Base-by-base conservation (phyloP, 2,888 invertebrate genomes). In the Cheilosia vulpina region DNA sequence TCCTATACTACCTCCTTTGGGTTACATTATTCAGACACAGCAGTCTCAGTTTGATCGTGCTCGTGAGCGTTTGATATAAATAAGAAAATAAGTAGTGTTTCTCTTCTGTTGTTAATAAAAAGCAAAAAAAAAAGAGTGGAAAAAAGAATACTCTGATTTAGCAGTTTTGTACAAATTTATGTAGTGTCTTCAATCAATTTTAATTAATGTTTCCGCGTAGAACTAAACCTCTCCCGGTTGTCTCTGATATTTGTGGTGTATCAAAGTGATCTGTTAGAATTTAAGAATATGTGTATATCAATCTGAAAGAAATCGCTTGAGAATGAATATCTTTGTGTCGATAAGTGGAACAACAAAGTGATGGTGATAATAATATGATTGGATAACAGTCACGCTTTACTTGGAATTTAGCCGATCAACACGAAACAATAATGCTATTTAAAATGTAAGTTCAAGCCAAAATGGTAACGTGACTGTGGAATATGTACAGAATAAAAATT, bases 1-100 rank as follows among this genome's bases (percentile, higher is more conserved):
- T 85, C 76, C 79, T 71, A 60, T 71, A n/a, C 45, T 17, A 17
- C 9, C 62, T 85, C 84, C 84, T 80, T 75, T 57, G 38, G 63
- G 58, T 72, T 80, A 73, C 69, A 72, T 73, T 85, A 55, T 76
- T 72, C 71, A 55, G 71, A 71, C 71, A 63, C 47, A 76, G 50
- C 80, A 85, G 85, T 87, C 77, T 76, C 58, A 52, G 27, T 69
- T 81, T 52, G 81, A 72, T 73, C 81, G 85, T 62, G 85, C 17
- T 81, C 63, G 85, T n/a, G 85, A 66, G 38, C 66, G 80, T 71
- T 75, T 66, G 80, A 31, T 63, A 45, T 57, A 68, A 21, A 52
- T 19, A 60, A 24, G 11, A 50, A 43, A 21, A 13, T 11, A 34
- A 4, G 13, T 13, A 38, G 13, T 38, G 38, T 62, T 43, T 68